Evolutionary conservation across 2,797 vertebrate genomes (phyloP).

Genomic region (Dromococcyx pavoninus): DNA sequence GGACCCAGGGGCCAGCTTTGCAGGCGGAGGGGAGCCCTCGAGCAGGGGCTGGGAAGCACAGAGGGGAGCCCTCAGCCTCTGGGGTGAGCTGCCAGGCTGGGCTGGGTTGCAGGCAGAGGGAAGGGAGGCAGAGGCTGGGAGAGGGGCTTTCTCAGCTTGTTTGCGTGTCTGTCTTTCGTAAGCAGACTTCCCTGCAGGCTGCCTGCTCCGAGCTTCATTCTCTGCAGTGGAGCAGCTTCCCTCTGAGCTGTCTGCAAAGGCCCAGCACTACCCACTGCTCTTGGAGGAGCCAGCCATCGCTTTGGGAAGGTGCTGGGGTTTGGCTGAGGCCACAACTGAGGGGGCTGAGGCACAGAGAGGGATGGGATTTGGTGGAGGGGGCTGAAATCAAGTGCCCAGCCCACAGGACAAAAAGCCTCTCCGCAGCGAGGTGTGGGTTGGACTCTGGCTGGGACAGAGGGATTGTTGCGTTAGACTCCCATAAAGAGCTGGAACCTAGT

Average conservation of each 20-base stretch:
- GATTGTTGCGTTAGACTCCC: background rate
- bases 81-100: background rate
- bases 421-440: background rate
- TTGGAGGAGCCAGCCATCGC: background rate
- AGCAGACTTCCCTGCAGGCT: background rate
- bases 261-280: background rate
- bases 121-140: background rate
- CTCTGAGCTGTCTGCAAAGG: background rate
- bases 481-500: background rate
- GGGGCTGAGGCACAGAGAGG: background rate
- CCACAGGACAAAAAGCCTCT: background rate
- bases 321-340: background rate
- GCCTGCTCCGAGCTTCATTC: background rate
- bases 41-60: background rate
- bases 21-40: background rate
- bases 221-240: background rate
- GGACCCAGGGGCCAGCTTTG: background rate
- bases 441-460: rapidly evolving
- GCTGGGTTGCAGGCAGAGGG: background rate
- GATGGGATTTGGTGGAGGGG: background rate
- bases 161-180: background rate
- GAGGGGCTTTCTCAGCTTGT: background rate
- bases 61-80: background rate
- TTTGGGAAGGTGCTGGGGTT: background rate
- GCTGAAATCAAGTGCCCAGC: background rate